These are phyloP conservation scores for Noctua janthina DNA, from an alignment of 2,888 invertebrate genomes.

Conservation along the genomic window DNA sequence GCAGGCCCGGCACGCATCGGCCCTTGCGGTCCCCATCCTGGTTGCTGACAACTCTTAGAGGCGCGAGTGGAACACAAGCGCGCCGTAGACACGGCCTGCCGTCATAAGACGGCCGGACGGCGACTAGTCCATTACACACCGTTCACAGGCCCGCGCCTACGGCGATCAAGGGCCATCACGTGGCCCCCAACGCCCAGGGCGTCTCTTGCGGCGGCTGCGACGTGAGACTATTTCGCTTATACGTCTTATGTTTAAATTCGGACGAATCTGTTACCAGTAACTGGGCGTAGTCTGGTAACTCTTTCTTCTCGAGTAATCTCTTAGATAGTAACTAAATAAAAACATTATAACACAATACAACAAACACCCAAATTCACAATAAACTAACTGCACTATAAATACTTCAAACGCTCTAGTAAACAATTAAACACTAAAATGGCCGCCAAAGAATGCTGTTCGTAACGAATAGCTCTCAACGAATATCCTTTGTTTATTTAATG, in stretches of 20 bases:
- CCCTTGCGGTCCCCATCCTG: too few relatives aligned
- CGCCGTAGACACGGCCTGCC: too few relatives aligned
- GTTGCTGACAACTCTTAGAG: too few relatives aligned
- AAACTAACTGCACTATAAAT: slow-evolving; percentile 53
- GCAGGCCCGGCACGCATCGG: too few relatives aligned
- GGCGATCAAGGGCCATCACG: too few relatives aligned
- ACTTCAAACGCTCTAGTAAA: slow-evolving; percentile 44
- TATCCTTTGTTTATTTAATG: slow-evolving; percentile 65
- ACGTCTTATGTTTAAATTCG: background rate
- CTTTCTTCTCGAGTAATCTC: background rate
- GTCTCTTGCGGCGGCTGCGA: too few relatives aligned
- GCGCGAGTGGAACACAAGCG: too few relatives aligned
- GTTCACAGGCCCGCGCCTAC: too few relatives aligned
- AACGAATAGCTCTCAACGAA: slow-evolving; percentile 53
- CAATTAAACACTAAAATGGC: slow-evolving; percentile 59
- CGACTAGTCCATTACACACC: too few relatives aligned
- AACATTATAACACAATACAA: slow-evolving; percentile 7
- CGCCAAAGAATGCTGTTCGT: slow-evolving; percentile 54
- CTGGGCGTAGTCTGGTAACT: background rate
- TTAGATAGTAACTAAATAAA: background rate
- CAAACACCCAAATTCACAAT: slow-evolving; percentile 14
- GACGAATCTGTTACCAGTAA: background rate
- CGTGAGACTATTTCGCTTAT: too few relatives aligned
- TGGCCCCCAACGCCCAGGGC: too few relatives aligned
- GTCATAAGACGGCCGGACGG: too few relatives aligned